Base-by-base conservation (phyloP, 2,113 vertebrate species). In the Nerophis lumbriciformis region DNA sequence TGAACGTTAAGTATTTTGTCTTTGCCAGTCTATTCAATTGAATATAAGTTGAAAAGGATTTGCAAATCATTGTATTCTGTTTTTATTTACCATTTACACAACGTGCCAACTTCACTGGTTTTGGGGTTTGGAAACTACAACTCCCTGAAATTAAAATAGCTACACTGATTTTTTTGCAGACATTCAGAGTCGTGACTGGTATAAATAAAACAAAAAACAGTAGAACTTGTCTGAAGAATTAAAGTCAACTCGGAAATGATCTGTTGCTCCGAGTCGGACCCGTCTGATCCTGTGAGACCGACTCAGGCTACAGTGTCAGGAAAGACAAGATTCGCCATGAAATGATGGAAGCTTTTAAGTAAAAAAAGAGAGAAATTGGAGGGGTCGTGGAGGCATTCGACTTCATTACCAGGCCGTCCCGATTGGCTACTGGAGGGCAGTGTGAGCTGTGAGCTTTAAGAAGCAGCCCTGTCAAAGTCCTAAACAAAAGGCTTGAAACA, bases 401-500 rank as follows among this genome's bases (percentile, higher is more conserved):
- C 60, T 73, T 68, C 60, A 63, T 75, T 77, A 57, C 69, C 51
- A 78, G 57, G 56, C 66, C 66, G 55, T 71, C 69, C 57, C 59
- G 0, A 10, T 67, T 63, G 63, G 55, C 28, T 68, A 53, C 51
- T 16, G 64, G 37, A 61, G 35, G 69, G 63, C 61, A 42, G 42
- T 51, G 62, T 5, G 53, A 68, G 69, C 45, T 35, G 65, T 63
- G 70, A 65, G 64, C 47, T 12, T 55, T 42, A 47, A 67, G 76
- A 71, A 76, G 52, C 66, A 63, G 78, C 76, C 78, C 76, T 70
- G 61, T 79, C 84, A 79, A 73, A 66, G 47, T 57, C 53, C 72
- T 63, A 71, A 81, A 81, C 74, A 73, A 83, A 79, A 73, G 71
- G 71, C 78, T 74, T 84, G 76, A 81, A 82, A 79, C 65, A 51